Base-by-base conservation (phyloP, 2,797 vertebrate species). In the Phoebastria nigripes region DNA sequence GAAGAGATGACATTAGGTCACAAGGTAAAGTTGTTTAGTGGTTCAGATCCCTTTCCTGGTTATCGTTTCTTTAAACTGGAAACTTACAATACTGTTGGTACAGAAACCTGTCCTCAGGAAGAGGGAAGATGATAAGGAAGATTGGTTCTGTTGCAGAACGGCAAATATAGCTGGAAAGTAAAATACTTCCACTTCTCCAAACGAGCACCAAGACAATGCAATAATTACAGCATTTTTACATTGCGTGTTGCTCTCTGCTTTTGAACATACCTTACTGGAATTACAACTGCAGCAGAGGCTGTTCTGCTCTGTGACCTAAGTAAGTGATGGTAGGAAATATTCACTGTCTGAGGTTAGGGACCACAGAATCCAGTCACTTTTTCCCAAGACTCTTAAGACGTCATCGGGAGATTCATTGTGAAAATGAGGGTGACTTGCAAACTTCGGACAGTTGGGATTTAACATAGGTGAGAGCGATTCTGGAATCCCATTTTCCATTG, bases 161-260 rank as follows among this genome's bases (percentile, higher is more conserved):
- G 28, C 65, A 41, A 35, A 15, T 37, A 37, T 1, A 84, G 35
- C 35, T 76, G 84, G 59, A 8, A 59, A 59, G 21, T 46, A 13
- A 73, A 69, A 52, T 5, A 15, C 17, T 67, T 29, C 55, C 28
- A 10, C 9, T 46, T 39, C 59, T 66, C 67, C 47, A 42, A 11
- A 42, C 0, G 13, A 67, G 54, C 39, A 58, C 52, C 22, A 33
- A 17, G 46, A 12, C 33, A 44, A 12, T 52, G 37, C 59, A 46
- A 8, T 8, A 3, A 44, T 74, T 24, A 1, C 6, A 28, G 3
- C 11, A 12, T 8, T 49, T 41, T 9, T 22, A 2, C 29, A 4
- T 1, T 26, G 15, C 17, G 61, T 73, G 56, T 26, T 67, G 31
- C 42, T 44, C 12, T 81, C 17, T 8, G 25, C 6, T 25, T 55